Evolutionary conservation across 2,888 invertebrate genomes (phyloP).

Genomic region (Mesorhabditis spiculigera): DNA sequence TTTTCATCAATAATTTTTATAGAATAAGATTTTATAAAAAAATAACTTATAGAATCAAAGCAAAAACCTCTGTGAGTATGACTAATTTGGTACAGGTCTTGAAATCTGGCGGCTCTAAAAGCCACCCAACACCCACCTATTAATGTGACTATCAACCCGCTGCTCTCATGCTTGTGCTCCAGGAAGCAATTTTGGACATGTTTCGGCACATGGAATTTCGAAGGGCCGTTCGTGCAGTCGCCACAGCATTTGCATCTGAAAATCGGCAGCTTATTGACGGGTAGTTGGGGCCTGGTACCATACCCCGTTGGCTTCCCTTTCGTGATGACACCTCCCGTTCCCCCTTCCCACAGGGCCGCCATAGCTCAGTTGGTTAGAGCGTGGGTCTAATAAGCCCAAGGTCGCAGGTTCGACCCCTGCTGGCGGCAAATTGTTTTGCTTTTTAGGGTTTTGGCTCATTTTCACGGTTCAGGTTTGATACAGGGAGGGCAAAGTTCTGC

Average conservation of each 20-base stretch:
- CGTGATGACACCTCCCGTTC: too few relatives aligned
- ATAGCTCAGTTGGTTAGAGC: constrained; percentile 59
- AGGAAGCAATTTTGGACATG: constrained; percentile 58
- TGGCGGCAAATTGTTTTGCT: constrained; percentile 52
- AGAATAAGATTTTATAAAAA: too few relatives aligned
- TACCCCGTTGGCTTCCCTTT: too few relatives aligned
- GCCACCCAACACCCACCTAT: constrained; percentile 47
- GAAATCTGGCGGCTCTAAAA: too few relatives aligned
- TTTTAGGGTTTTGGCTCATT: not conserved
- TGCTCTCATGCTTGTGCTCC: constrained; percentile 57
- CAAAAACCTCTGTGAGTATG: too few relatives aligned
- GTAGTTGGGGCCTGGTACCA: not conserved
- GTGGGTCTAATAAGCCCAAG: constrained; percentile 59
- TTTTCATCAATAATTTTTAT: too few relatives aligned
- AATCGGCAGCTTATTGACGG: not conserved
- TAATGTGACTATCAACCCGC: constrained; percentile 56
- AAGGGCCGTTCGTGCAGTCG: constrained; percentile 58
- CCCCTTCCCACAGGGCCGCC: constrained; percentile 27
- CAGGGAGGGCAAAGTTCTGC: too few relatives aligned
- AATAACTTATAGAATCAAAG: too few relatives aligned
- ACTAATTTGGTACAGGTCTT: too few relatives aligned
- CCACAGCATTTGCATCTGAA: constrained; percentile 56
- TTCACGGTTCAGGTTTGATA: too few relatives aligned
- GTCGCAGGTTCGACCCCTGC: constrained; percentile 58
- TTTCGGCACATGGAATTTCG: constrained; percentile 57